A percentile compares a stretch with the other conserved stretches of the same genome.
Evolutionary conservation across 2,113 vertebrate genomes (phyloP).

Genomic region (Ailuropoda melanoleuca): DNA sequence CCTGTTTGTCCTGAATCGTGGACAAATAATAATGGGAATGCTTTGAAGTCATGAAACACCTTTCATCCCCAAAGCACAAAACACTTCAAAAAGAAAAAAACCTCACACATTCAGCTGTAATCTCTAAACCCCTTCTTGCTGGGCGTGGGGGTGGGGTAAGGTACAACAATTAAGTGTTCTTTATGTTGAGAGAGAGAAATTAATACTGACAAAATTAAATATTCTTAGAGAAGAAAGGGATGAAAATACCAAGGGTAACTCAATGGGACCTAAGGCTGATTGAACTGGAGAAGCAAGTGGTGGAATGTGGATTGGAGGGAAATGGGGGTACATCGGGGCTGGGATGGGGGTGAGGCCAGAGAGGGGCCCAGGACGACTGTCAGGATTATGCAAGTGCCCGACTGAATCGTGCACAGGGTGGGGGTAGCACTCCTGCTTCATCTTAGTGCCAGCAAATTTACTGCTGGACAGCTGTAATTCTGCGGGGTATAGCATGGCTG

Average conservation of each 20-base stretch:
- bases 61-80: constrained; percentile 52
- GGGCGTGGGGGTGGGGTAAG: neutral
- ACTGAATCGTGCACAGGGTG: fast-evolving
- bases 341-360: neutral
- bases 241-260: neutral
- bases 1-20: neutral
- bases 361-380: too few species aligned
- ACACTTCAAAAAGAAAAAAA: constrained; percentile 53
- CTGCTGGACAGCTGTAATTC: neutral
- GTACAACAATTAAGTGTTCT: neutral
- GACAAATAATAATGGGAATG: constrained; percentile 39
- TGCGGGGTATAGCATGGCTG: fast-evolving
- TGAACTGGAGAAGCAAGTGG: neutral
- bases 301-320: neutral
- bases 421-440: fast-evolving
- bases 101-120: neutral
- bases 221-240: neutral
- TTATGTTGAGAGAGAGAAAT: neutral
- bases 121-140: neutral
- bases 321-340: fast-evolving
- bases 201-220: constrained; percentile 10
- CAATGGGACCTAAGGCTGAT: neutral
- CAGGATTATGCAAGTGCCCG: neutral
- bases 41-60: constrained; percentile 66
- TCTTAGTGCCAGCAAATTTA: neutral